These are phyloP conservation scores for Mustela lutreola DNA, from an alignment of 2,113 vertebrate species.

Conservation along the genomic window DNA sequence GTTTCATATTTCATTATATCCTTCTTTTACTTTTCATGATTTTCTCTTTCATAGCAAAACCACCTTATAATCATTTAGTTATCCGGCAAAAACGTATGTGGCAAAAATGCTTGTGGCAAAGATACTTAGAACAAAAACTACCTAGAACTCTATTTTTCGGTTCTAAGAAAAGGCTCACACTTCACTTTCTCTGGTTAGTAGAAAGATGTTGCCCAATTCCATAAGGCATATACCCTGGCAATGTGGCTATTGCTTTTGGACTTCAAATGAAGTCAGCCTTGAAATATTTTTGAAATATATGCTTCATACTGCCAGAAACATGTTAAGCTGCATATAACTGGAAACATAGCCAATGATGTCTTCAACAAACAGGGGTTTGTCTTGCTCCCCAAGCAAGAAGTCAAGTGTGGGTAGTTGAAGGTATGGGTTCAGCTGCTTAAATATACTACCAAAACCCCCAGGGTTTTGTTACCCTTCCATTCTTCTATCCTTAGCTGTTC, in stretches of 20 bases:
- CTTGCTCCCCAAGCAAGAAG: background rate
- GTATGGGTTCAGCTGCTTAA: background rate
- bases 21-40: background rate
- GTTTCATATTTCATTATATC: background rate
- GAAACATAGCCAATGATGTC: background rate
- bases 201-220: background rate
- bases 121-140: background rate
- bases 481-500: background rate
- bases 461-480: background rate
- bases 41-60: background rate
- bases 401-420: background rate
- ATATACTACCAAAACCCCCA: background rate
- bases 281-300: background rate
- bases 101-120: background rate
- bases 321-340: background rate
- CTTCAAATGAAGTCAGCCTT: slow-evolving; percentile 18
- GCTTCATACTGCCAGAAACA: background rate
- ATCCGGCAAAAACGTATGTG: background rate
- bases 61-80: background rate
- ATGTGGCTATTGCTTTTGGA: background rate
- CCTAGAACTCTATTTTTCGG: background rate
- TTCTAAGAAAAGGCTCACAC: background rate
- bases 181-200: background rate
- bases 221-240: background rate
- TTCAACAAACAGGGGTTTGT: background rate